A percentile compares a stretch with the other conserved stretches of the same genome.
phyloP scores from a whole-genome alignment of 2,113 vertebrate species.

The Pangasianodon gigas region DNA sequence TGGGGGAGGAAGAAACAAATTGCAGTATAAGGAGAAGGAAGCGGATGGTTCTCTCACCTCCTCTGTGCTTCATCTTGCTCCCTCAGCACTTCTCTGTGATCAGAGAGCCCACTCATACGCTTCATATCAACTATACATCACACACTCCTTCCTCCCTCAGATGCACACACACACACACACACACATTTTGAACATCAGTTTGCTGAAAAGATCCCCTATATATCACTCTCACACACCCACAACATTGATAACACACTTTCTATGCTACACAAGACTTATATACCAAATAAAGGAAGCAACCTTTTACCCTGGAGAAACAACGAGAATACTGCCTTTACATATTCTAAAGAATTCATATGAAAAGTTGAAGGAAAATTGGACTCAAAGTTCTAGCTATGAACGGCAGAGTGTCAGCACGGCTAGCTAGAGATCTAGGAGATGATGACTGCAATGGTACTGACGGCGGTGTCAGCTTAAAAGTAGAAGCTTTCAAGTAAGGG shows the following conservation, averaged over 20 bases:
- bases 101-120: slow-evolving; percentile 32
- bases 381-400: background rate
- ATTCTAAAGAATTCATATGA: background rate
- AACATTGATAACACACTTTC: background rate
- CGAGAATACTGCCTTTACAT: background rate
- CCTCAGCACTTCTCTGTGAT: slow-evolving; percentile 36
- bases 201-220: background rate
- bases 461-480: background rate
- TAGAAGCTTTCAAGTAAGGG: background rate
- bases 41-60: slow-evolving; percentile 40
- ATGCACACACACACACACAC: slow-evolving; percentile 16
- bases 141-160: background rate
- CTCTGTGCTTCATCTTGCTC: slow-evolving; percentile 26
- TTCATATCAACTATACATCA: slow-evolving; percentile 32
- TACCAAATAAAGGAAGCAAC: background rate
- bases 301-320: background rate
- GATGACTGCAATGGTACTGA: background rate
- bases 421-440: background rate
- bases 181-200: slow-evolving; percentile 2
- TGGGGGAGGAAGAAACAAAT: slow-evolving; percentile 16
- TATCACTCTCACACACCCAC: slow-evolving; percentile 11
- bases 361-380: background rate
- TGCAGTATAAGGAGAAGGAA: slow-evolving; percentile 29
- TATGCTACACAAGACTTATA: background rate
- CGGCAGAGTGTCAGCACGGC: background rate